A percentile compares a stretch with the other conserved stretches of the same genome.
Evolutionary conservation across 2,888 invertebrate genomes (phyloP).

Genomic region (Eristalis tenax): DNA sequence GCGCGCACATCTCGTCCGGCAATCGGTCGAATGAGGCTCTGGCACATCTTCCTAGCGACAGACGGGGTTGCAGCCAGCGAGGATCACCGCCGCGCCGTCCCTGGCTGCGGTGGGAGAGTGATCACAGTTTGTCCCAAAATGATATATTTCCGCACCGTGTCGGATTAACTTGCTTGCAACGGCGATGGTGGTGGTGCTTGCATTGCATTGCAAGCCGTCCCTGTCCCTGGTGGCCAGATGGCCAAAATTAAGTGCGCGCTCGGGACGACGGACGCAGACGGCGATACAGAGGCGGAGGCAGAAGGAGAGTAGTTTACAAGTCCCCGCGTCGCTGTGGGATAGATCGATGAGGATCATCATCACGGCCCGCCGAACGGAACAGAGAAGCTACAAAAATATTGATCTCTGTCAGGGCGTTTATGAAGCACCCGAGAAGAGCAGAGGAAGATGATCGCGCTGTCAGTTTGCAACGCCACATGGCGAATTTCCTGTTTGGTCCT

Average conservation of each 20-base stretch:
- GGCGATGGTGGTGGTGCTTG: constrained; percentile 26
- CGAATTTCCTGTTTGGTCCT: constrained; percentile 72
- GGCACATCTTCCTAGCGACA: constrained; percentile 41
- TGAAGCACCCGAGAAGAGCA: constrained; percentile 38
- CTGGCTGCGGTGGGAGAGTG: constrained; percentile 13
- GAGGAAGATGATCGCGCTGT: constrained; percentile 39
- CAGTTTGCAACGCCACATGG: constrained; percentile 67
- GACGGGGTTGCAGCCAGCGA: constrained; percentile 15
- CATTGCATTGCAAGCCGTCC: not conserved
- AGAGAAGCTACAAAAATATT: constrained; percentile 43
- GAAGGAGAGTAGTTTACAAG: constrained; percentile 35
- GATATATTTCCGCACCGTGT: constrained; percentile 66
- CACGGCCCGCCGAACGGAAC: constrained; percentile 10
- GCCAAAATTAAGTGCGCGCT: constrained; percentile 63
- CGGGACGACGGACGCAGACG: not conserved
- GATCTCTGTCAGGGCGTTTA: constrained; percentile 63
- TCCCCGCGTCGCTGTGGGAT: constrained; percentile 43
- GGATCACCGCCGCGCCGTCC: constrained; percentile 6
- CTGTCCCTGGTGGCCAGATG: constrained; percentile 48
- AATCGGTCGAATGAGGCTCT: too few relatives aligned
- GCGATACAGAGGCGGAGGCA: not conserved
- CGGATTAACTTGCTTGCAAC: constrained; percentile 51
- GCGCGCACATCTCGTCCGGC: constrained; percentile 28
- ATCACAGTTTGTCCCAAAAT: constrained; percentile 66
- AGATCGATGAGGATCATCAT: constrained; percentile 65